A percentile compares a stretch with the other conserved stretches of the same genome.
These are phyloP conservation scores for Tautogolabrus adspersus DNA, from an alignment of 2,113 vertebrate species.

Conservation along the genomic window DNA sequence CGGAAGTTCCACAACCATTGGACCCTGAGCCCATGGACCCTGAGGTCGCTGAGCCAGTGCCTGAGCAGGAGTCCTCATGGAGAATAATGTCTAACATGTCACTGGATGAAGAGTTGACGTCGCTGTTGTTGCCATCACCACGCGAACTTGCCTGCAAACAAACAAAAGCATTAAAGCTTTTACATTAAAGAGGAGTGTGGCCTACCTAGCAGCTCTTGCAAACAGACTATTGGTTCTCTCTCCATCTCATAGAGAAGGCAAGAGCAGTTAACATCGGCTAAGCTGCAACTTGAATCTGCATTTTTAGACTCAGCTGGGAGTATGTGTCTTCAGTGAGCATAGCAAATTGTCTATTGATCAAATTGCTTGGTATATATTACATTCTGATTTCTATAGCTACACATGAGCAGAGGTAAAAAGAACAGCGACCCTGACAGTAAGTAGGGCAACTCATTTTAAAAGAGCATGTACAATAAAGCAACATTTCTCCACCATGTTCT, in stretches of 20 bases:
- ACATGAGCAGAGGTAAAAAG: not conserved
- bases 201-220: not conserved
- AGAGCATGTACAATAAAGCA: not conserved
- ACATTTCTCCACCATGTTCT: not conserved
- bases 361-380: not conserved
- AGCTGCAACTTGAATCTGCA: slow-evolving; percentile 1
- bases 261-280: not conserved
- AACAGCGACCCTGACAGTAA: slow-evolving; percentile 1
- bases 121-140: slow-evolving; percentile 81
- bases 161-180: not conserved
- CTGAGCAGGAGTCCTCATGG: slow-evolving; percentile 88
- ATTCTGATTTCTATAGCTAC: not conserved
- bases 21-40: slow-evolving; percentile 90
- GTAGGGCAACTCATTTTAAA: not conserved
- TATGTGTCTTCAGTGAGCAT: not conserved
- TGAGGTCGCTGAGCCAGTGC: slow-evolving; percentile 87
- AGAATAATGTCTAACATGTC: slow-evolving; percentile 91
- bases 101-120: slow-evolving; percentile 89
- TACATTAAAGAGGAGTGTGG: slow-evolving; percentile 13
- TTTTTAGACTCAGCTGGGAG: slow-evolving; percentile 13
- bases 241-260: not conserved
- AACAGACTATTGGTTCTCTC: not conserved
- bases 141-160: slow-evolving; percentile 66
- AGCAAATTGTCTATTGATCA: slow-evolving; percentile 6
- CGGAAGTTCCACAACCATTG: slow-evolving; percentile 83